phyloP scores from a whole-genome alignment of 2,797 vertebrate species.

The Dryobates pubescens region DNA sequence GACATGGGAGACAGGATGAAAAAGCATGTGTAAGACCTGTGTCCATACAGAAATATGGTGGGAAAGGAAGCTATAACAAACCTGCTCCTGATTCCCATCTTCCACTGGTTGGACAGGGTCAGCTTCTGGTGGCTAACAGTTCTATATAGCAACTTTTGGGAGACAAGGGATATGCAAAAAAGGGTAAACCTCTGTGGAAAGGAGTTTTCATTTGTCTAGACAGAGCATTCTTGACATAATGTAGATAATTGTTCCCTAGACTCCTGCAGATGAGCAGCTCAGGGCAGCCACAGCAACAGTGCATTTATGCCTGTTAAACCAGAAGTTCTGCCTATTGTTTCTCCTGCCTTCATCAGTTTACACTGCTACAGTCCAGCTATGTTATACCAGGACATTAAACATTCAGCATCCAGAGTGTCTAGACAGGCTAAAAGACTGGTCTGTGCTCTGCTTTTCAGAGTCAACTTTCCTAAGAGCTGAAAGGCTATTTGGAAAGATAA shows the following conservation, averaged over 20 bases:
- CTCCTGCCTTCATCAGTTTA: constrained; percentile 39
- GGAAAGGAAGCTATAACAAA: background rate
- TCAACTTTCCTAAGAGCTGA: background rate
- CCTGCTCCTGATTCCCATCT: background rate
- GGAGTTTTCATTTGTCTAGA: constrained; percentile 24
- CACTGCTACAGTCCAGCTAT: constrained; percentile 4
- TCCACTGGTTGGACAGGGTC: background rate
- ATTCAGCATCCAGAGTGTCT: constrained; percentile 47
- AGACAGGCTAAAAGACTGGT: constrained; percentile 45
- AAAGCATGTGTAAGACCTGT: background rate
- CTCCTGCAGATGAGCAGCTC: background rate
- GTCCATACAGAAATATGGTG: background rate
- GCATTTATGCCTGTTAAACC: constrained; percentile 47
- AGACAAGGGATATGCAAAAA: background rate
- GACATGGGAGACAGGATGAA: background rate
- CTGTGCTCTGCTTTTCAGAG: constrained; percentile 4
- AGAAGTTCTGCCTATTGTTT: constrained; percentile 59
- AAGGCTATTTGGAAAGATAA: constrained; percentile 16
- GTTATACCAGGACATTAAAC: constrained; percentile 14
- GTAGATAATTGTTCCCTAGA: background rate
- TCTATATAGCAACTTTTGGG: background rate
- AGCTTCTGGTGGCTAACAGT: background rate
- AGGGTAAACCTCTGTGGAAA: background rate
- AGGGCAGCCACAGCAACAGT: background rate
- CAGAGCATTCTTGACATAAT: constrained; percentile 4